Conservation (phyloP, 2,888 invertebrate species). For the Gymnosoma rotundatum region DNA sequence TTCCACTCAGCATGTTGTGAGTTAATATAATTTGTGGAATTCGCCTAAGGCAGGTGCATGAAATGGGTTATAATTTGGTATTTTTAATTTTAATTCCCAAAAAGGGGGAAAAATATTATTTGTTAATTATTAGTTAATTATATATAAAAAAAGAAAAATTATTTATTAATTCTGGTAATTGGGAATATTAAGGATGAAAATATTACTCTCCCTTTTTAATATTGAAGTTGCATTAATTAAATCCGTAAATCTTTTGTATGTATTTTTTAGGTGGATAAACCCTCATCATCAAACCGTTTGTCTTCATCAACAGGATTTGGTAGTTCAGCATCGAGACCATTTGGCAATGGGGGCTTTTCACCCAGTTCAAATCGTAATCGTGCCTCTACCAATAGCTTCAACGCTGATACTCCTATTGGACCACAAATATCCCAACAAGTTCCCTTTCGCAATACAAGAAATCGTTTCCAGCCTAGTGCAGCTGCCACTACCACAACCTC, state of each 20-base stretch:
- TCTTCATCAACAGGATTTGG: constrained; percentile 69
- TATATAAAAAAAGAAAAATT: no score
- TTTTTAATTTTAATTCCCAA: background rate
- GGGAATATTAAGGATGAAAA: no score
- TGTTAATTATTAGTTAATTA: no score
- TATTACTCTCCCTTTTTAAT: no score
- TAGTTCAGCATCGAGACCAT: constrained; percentile 71
- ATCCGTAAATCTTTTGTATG: background rate
- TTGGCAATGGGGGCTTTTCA: constrained; percentile 76
- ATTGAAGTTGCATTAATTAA: no score
- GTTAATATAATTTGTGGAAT: background rate
- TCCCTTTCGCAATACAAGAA: constrained; percentile 78
- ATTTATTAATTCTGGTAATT: no score
- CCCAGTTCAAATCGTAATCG: constrained; percentile 76
- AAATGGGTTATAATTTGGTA: background rate
- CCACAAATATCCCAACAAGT: constrained; percentile 73
- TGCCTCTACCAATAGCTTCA: constrained; percentile 70
- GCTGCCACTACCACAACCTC: constrained; percentile 72
- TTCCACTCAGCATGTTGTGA: constrained; percentile 31
- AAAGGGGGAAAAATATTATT: background rate
- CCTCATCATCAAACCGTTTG: constrained; percentile 73
- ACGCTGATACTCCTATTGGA: constrained; percentile 59
- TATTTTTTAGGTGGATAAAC: constrained; percentile 60
- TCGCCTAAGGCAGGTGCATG: constrained; percentile 28
- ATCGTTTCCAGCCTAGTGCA: constrained; percentile 78